Evolutionary conservation across 2,888 invertebrate genomes (phyloP).

Genomic region (Schrankia costaestrigalis): DNA sequence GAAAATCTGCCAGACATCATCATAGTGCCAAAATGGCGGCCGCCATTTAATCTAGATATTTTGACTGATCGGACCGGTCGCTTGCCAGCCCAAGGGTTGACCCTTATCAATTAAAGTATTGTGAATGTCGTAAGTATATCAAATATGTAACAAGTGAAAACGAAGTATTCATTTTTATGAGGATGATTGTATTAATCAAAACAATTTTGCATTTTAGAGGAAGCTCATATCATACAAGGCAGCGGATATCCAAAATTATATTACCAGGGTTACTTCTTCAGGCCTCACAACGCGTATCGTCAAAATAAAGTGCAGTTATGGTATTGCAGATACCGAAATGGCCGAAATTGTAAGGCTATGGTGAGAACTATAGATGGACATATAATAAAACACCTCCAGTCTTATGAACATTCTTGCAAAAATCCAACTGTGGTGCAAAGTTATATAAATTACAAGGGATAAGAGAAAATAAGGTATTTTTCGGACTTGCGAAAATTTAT

Average conservation of each 20-base stretch:
- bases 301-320: slow-evolving; percentile 44
- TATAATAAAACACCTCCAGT: slow-evolving; percentile 4
- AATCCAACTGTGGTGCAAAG: slow-evolving; percentile 3
- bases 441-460: neutral
- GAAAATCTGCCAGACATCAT: too few relatives aligned
- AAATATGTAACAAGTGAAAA: too few relatives aligned
- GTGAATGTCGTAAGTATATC: too few relatives aligned
- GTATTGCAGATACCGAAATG: slow-evolving; percentile 46
- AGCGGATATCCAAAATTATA: slow-evolving; percentile 47
- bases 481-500: too few relatives aligned
- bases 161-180: too few relatives aligned
- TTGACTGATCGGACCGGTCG: too few relatives aligned
- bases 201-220: slow-evolving; percentile 6
- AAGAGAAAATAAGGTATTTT: too few relatives aligned
- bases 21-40: too few relatives aligned
- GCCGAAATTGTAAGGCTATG: slow-evolving; percentile 22
- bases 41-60: too few relatives aligned
- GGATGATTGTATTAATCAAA: too few relatives aligned
- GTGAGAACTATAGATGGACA: slow-evolving; percentile 24
- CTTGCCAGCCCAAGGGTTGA: too few relatives aligned
- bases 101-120: too few relatives aligned
- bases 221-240: slow-evolving; percentile 24
- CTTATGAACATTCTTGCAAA: slow-evolving; percentile 16
- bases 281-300: slow-evolving; percentile 53
- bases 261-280: slow-evolving; percentile 43